A percentile compares a stretch with the other conserved stretches of the same genome.
These are phyloP conservation scores for Pelecanus crispus DNA, from an alignment of 2,113 vertebrate genomes.

Conservation along the genomic window DNA sequence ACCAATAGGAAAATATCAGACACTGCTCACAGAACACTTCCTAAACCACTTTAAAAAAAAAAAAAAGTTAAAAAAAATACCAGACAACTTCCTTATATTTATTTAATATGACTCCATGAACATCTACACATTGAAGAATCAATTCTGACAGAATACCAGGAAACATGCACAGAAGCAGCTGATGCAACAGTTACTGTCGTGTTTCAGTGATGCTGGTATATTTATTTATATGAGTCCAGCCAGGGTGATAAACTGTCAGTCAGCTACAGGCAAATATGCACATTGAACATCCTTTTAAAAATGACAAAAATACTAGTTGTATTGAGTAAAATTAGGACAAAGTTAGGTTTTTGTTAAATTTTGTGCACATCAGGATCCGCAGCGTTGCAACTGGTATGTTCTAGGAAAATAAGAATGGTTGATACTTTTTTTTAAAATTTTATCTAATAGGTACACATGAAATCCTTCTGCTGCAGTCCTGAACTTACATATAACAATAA, in stretches of 20 bases:
- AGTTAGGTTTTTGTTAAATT: neutral
- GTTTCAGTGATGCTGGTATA: neutral
- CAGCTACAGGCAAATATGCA: neutral
- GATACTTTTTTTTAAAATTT: neutral
- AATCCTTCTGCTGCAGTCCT: neutral
- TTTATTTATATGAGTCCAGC: neutral
- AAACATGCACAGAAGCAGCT: neutral
- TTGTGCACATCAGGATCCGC: neutral
- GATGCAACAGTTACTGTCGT: neutral
- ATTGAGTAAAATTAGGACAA: neutral
- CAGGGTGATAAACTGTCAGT: neutral
- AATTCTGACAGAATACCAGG: neutral
- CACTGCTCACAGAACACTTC: neutral
- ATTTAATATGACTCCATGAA: neutral
- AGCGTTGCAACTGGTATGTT: neutral
- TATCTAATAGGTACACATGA: too few species aligned
- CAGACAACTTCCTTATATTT: neutral
- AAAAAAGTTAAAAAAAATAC: neutral
- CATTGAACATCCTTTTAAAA: neutral
- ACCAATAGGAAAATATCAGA: neutral
- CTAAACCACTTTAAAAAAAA: neutral
- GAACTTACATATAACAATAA: neutral
- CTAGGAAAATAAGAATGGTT: neutral
- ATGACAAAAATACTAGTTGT: neutral
- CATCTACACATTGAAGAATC: neutral